These are phyloP conservation scores for Chaetodon auriga DNA, from an alignment of 2,113 vertebrate genomes.

Conservation along the genomic window DNA sequence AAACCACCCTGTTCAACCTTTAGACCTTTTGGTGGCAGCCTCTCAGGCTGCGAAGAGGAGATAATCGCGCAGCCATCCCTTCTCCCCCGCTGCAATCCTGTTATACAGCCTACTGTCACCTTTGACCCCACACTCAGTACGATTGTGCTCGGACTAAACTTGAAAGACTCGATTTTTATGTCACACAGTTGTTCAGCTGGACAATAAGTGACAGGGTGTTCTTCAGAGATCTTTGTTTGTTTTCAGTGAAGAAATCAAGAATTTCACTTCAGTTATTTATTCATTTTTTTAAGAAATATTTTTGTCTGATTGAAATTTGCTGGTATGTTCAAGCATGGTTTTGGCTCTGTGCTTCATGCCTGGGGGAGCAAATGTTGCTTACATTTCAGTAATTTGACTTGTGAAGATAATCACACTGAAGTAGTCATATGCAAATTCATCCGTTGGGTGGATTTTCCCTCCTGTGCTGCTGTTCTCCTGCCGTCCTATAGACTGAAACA, in stretches of 20 bases:
- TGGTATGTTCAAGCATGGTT: neutral
- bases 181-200: constrained; percentile 21
- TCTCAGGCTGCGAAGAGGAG: constrained; percentile 33
- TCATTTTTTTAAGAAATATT: neutral
- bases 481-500: neutral
- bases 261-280: neutral
- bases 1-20: constrained; percentile 72
- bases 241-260: neutral
- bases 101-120: constrained; percentile 55
- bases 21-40: constrained; percentile 65
- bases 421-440: neutral
- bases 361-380: neutral
- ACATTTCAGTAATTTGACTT: neutral
- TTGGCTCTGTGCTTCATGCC: neutral
- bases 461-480: neutral
- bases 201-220: constrained; percentile 11
- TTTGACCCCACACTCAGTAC: constrained; percentile 34
- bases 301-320: too few relatives aligned
- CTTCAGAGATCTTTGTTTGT: neutral
- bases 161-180: constrained; percentile 26
- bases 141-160: constrained; percentile 4
- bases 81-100: constrained; percentile 46
- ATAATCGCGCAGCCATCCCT: constrained; percentile 49
- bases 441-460: neutral
- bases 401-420: neutral